Evolutionary conservation across 1,140 invertebrate genomes (phyloP), one percentile per base, ranked within the genome.

Genomic region (Calliphora vicina): DNA sequence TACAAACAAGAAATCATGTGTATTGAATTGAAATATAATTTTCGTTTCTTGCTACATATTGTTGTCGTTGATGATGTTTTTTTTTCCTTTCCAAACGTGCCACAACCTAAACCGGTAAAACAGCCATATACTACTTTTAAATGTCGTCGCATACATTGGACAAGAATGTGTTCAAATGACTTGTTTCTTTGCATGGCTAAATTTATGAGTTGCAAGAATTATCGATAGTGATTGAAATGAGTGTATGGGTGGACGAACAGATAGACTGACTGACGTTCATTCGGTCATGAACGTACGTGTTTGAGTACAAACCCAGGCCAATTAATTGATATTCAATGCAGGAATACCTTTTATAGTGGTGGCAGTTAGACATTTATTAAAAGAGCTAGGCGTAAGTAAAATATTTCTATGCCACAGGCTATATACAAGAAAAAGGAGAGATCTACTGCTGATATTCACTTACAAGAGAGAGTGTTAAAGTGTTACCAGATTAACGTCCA

Each of bases 91-190:
- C 20, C 5, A 78, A 78, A 78, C 74, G 35, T 78, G 74, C 74
- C 74, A 45, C 74, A 78, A 43, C 74, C 35, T 78, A 78, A 78
- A 78, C 74, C 35, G 35, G 74, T 78, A 78, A 78, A 43, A 78
- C 74, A 20, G 26, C 74, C 74, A 67, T 67, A 67, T 17, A 20
- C 8, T 20, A 50, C 17, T 50, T 50, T 50, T 50, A 50, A 12
- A 50, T 15, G 17, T 50, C 45, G 17, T 50, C 45, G 13, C 45
- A 35, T 35, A 50, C 45, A 17, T 17, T n/a, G n/a, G n/a, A n/a
- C n/a, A n/a, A 50, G 45, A 50, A 50, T 50, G 45, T 17, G 8
- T 25, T 67, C 20, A 25, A 20, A 67, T 23, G 8, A 10, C 17
- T 67, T 25, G n/a, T 78, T 23, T 78, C 42, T 78, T 43, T 26